Evolutionary conservation across 1,140 invertebrate species (phyloP).

Genomic region (Liolophura sinensis): DNA sequence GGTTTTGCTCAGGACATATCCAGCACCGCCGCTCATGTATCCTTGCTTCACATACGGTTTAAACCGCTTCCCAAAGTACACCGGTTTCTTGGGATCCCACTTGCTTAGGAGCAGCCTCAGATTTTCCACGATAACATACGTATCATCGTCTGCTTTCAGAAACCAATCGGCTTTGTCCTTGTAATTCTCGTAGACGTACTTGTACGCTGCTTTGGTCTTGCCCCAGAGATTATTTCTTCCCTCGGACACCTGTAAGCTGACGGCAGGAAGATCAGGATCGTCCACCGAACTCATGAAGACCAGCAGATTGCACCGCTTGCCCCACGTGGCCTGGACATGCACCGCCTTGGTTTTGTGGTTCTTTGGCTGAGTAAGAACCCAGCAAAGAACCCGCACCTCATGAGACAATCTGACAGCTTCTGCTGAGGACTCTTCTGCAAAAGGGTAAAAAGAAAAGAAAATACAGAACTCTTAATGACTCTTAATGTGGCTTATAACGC

Average conservation of each 20-base stretch:
- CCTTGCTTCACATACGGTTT: conserved; percentile 41
- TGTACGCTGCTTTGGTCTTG: conserved; percentile 53
- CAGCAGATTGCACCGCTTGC: conserved; percentile 56
- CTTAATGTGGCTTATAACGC: no score
- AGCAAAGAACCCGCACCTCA: conserved; percentile 80
- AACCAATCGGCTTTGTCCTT: conserved; percentile 55
- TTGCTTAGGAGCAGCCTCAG: conserved; percentile 80
- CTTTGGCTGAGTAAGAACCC: conserved; percentile 91
- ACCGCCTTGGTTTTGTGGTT: conserved; percentile 89
- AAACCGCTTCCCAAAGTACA: conserved; percentile 35
- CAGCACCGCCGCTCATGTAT: conserved; percentile 49
- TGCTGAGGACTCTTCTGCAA: conserved; percentile 25
- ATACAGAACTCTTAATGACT: no score
- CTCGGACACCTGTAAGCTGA: conserved; percentile 32
- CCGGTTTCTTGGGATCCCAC: conserved; percentile 21
- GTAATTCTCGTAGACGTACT: conserved; percentile 73
- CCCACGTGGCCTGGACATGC: conserved; percentile 81
- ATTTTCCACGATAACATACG: conserved; percentile 90
- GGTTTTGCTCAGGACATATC: conserved; percentile 54
- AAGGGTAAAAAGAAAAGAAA: conserved; percentile 14
- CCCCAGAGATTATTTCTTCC: conserved; percentile 48
- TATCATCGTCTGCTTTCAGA: conserved; percentile 60
- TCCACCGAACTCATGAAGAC: conserved; percentile 58
- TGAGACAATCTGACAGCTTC: conserved; percentile 29
- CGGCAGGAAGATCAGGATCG: conserved; percentile 31